Base-by-base conservation (phyloP, 23 tunicate genomes). In the Ascidia mentula region DNA sequence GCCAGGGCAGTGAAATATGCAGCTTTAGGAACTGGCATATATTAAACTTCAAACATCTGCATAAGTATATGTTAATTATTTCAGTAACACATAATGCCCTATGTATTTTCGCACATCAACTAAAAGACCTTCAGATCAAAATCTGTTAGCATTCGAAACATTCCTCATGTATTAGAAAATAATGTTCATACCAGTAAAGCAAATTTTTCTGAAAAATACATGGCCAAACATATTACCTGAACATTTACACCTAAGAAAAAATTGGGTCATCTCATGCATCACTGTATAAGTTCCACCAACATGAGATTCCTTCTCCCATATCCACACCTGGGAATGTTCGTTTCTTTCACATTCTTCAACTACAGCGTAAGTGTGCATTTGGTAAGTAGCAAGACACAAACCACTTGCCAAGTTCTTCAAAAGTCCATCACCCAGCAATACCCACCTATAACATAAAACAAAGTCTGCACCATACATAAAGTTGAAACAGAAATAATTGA, bases 341-440 rank as follows among this genome's bases (percentile, higher is more conserved):
- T 37, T 69, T 9, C 37, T 36, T 36, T 61, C 72, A 77, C 97
- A 91, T 4, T 69, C 70, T 12, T 18, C 69, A 70, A 78, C 80
- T 20, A 85, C 45, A 31, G 80, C 97, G 42, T 85, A 91, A 28
- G 77, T 80, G 18, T 32, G 83, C 97, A 82, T 86, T 1, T 36
- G 7, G 32, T 40, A 77, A 18, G 96, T 37, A 0, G 90, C 65
- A 36, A 91, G 40, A 73, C 97, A 91, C 37, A 46, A 13, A 30
- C 97, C 97, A 73, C 87, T 85, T 15, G 46, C 97, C 20, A 46
- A 80, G 45, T 91, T 91, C 90, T 86, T 86, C 26, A 86, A 59
- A 7, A 30, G 69, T 8, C 77, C 46, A n/a, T 75, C 72, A 6
- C 46, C 40, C 7, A 84, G 45, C 24, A 73, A 46, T 31, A 86